phyloP scores from a whole-genome alignment of 2,113 vertebrate species.

The Thalassoma bifasciatum region DNA sequence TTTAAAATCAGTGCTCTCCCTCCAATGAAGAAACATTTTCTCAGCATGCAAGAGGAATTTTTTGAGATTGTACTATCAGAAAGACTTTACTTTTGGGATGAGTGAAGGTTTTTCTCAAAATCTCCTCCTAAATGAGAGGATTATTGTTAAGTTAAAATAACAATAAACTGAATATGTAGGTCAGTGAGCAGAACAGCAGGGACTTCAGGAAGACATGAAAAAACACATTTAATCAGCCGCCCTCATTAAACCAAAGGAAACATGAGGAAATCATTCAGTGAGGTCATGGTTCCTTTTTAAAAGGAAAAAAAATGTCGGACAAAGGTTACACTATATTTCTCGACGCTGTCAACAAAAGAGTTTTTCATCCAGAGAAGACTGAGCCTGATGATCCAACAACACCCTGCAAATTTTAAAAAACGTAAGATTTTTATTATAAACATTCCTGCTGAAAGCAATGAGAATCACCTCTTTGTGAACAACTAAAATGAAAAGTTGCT shows the following conservation, averaged over 20 bases:
- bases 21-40: conserved; percentile 32
- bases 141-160: conserved; percentile 27
- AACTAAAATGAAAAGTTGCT: too few relatives aligned
- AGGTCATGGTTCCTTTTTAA: conserved; percentile 22
- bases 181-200: conserved; percentile 18
- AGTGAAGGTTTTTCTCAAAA: conserved; percentile 36
- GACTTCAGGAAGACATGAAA: conserved; percentile 22
- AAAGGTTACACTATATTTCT: conserved; percentile 21
- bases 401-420: too few relatives aligned
- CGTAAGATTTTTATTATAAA: too few relatives aligned
- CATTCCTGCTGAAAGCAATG: too few relatives aligned
- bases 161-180: conserved; percentile 26
- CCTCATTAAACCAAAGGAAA: not conserved
- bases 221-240: conserved; percentile 2
- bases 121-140: conserved; percentile 62
- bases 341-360: conserved; percentile 12
- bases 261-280: not conserved
- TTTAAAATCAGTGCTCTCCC: conserved; percentile 29
- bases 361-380: not conserved
- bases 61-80: conserved; percentile 18
- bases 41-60: conserved; percentile 33
- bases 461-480: too few relatives aligned
- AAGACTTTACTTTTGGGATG: conserved; percentile 55
- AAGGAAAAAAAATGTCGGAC: conserved; percentile 3
- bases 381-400: too few relatives aligned